Evolutionary conservation across 1,140 invertebrate species (phyloP), one percentile per base, ranked within the genome.

Genomic region (Bombus confusus): DNA sequence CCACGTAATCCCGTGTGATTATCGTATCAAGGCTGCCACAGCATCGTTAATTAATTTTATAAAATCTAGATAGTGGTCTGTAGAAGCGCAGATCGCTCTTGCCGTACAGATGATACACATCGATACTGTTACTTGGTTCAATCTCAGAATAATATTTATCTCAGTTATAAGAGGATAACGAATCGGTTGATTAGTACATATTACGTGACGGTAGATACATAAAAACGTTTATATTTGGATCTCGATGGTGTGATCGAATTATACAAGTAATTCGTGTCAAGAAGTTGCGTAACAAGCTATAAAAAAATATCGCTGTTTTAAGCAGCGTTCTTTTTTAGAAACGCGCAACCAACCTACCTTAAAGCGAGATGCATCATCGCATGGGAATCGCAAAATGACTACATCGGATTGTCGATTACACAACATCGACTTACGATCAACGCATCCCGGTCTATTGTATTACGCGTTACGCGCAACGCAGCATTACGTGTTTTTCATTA

Each of bases 1-100:
- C 57, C 74, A 78, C 77, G 57, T 88, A 84, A 90, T 86, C 72
- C 25, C 71, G 47, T 71, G 25, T 43, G 85, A 84, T 89, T 80
- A 74, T 43, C 68, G 75, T 73, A 82, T 85, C 77, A 86, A 89
- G 87, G 80, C 72, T 76, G n/a, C 28, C 59, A 71, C 25, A 34
- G 34, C 3, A 15, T 41, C 25, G 25, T 76, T 79, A 85, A 88
- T 86, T 86, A 88, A 82, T 80, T 85, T 64, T 39, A 22, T 43
- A 28, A 37, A 37, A 18, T 31, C 28, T 83, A 69, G 66, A 77
- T 43, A 77, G 47, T n/a, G 41, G 10, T 39, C 28, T 25, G 6
- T 4, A 41, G 13, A 41, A 47, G 0, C 1, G 3, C 3, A 1
- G 6, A 2, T 72, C 3, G 8, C 13, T 31, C 6, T 9, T 22